A percentile compares a stretch with the other conserved stretches of the same genome.
Evolutionary conservation across 2,797 vertebrate genomes (phyloP).

Genomic region (Rhinatrema bivittatum): DNA sequence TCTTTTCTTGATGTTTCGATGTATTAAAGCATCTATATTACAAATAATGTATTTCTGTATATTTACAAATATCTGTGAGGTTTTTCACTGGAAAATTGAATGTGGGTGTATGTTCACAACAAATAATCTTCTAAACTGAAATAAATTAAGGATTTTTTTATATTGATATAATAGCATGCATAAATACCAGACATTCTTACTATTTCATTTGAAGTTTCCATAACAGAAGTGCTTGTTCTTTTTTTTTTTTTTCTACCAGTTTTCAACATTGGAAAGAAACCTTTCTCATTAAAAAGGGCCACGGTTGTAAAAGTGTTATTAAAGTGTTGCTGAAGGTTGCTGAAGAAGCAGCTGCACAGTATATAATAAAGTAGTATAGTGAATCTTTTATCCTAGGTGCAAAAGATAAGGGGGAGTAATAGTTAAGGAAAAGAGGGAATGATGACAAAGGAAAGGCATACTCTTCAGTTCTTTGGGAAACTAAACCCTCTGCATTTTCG

Average conservation of each 20-base stretch:
- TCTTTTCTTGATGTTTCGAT: too few species aligned
- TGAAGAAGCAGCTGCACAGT: neutral
- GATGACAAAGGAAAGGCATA: neutral
- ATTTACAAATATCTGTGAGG: too few species aligned
- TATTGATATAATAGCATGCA: too few species aligned
- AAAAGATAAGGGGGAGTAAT: neutral
- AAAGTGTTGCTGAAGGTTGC: neutral
- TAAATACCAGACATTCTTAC: neutral
- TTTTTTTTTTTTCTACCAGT: neutral
- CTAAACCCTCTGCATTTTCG: slow-evolving; percentile 6
- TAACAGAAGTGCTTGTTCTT: neutral
- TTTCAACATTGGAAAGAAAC: neutral
- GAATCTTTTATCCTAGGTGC: neutral
- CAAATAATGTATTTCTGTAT: too few species aligned
- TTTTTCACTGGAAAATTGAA: too few species aligned
- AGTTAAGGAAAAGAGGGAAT: neutral
- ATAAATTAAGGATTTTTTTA: too few species aligned
- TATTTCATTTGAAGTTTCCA: neutral
- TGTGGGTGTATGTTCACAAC: too few species aligned
- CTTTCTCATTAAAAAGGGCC: neutral
- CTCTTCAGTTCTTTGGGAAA: neutral
- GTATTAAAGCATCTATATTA: too few species aligned
- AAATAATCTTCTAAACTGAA: too few species aligned
- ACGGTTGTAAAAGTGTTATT: neutral
- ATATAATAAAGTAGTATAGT: too few species aligned